Conservation (phyloP, 53 echinoderm and acorn worm genomes). For the Temnopleurus reevesii region DNA sequence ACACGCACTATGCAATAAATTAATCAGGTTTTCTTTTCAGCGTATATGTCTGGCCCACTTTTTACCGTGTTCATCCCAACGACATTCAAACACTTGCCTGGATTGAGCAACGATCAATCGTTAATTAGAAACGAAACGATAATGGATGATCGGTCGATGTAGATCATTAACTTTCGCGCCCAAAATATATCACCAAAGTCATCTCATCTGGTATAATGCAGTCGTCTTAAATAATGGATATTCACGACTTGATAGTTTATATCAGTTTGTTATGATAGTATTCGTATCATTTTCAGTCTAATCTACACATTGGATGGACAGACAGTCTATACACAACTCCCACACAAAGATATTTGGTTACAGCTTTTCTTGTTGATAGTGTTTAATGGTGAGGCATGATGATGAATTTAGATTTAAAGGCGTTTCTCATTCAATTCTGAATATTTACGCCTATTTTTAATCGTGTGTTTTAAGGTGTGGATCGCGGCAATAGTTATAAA, state of each 20-base stretch:
- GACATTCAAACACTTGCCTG: background rate
- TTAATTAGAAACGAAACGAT: background rate
- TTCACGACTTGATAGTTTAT: background rate
- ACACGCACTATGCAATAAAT: constrained; percentile 8
- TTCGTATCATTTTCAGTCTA: background rate
- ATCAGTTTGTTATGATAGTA: background rate
- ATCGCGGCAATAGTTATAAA: too few relatives aligned
- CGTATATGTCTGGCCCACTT: background rate
- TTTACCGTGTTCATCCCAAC: background rate
- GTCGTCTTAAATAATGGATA: background rate
- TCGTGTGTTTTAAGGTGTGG: too few relatives aligned
- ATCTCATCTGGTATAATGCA: too few relatives aligned
- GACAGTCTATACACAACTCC: constrained; percentile 14
- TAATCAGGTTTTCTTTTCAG: background rate
- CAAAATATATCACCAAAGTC: background rate
- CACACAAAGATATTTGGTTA: background rate
- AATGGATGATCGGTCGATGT: constrained; percentile 18
- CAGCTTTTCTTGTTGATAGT: too few relatives aligned
- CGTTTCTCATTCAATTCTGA: too few relatives aligned
- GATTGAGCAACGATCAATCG: background rate
- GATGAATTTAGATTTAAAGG: too few relatives aligned
- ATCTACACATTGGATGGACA: background rate
- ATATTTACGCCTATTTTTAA: too few relatives aligned
- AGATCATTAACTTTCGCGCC: background rate
- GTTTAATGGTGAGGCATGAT: too few relatives aligned